Evolutionary conservation across 30 jellyfish, hydroid and myxozoan species (phyloP).

Genomic region (Chironex yamaguchii): DNA sequence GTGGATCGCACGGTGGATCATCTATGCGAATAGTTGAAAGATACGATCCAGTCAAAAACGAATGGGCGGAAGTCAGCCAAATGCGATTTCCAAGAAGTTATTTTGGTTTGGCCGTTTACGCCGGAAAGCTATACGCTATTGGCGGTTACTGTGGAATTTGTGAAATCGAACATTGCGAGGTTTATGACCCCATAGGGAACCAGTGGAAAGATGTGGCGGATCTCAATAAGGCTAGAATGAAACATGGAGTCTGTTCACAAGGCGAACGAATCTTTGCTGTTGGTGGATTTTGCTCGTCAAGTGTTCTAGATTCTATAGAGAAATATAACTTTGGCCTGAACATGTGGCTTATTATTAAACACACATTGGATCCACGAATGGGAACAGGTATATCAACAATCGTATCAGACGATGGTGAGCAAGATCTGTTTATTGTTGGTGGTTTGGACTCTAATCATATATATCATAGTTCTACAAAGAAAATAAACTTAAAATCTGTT

Average conservation of each 20-base stretch:
- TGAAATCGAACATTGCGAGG: conserved; percentile 94
- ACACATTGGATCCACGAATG: conserved; percentile 74
- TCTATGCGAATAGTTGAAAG: conserved; percentile 85
- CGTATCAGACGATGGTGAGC: conserved; percentile 52
- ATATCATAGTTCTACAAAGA: conserved; percentile 71
- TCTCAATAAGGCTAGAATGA: conserved; percentile 87
- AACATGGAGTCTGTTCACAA: conserved; percentile 81
- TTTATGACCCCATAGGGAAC: conserved; percentile 68
- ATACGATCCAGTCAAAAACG: conserved; percentile 80
- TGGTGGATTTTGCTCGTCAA: conserved; percentile 85
- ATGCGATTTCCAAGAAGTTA: conserved; percentile 92
- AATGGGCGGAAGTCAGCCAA: conserved; percentile 78
- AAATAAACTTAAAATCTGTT: conserved; percentile 61
- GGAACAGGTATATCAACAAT: conserved; percentile 85
- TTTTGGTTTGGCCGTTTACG: conserved; percentile 81
- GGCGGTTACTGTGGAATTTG: conserved; percentile 96
- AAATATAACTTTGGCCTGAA: conserved; percentile 88
- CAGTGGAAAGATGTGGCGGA: conserved; percentile 87
- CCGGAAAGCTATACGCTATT: conserved; percentile 73
- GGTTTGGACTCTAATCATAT: conserved; percentile 76
- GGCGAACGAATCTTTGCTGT: conserved; percentile 85
- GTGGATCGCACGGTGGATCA: conserved; percentile 90
- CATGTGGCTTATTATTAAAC: conserved; percentile 93
- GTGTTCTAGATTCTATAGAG: conserved; percentile 81
- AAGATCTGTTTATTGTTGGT: conserved; percentile 74